These are phyloP conservation scores for Aurelia aurita DNA, from an alignment of 30 jellyfish, hydroid and myxozoan genomes.

Conservation along the genomic window DNA sequence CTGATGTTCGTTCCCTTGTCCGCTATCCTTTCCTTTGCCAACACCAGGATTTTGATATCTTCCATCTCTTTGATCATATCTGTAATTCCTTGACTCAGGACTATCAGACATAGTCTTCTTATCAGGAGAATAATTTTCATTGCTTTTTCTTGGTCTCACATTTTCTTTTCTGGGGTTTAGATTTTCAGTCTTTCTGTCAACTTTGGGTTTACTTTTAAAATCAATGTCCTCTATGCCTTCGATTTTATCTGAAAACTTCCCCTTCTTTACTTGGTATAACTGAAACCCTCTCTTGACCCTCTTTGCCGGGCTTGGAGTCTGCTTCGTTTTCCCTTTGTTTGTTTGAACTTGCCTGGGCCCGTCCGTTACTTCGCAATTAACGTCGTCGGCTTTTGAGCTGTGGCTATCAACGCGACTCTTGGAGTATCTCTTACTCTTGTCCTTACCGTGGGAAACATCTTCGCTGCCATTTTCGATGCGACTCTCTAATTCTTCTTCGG, in stretches of 20 bases:
- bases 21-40: not conserved
- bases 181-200: not conserved
- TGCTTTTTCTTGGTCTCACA: not conserved
- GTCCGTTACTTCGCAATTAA: not conserved
- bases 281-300: conserved; percentile 37
- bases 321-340: conserved; percentile 2
- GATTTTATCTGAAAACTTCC: conserved; percentile 52
- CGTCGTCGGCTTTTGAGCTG: not conserved
- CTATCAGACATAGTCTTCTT: not conserved
- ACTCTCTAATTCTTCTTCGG: conserved; percentile 24
- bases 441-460: not conserved
- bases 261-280: conserved; percentile 46
- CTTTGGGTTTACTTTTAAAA: not conserved
- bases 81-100: not conserved
- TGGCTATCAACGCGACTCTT: conserved; percentile 6
- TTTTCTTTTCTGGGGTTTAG: not conserved
- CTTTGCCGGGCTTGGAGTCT: conserved; percentile 9
- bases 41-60: not conserved
- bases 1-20: not conserved
- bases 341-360: not conserved
- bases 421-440: conserved; percentile 10
- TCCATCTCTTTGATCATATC: not conserved
- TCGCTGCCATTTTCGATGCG: not conserved
- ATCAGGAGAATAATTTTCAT: not conserved
- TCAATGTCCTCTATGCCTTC: not conserved